Evolutionary conservation across 2,113 vertebrate genomes (phyloP).

Genomic region (Eublepharis macularius): DNA sequence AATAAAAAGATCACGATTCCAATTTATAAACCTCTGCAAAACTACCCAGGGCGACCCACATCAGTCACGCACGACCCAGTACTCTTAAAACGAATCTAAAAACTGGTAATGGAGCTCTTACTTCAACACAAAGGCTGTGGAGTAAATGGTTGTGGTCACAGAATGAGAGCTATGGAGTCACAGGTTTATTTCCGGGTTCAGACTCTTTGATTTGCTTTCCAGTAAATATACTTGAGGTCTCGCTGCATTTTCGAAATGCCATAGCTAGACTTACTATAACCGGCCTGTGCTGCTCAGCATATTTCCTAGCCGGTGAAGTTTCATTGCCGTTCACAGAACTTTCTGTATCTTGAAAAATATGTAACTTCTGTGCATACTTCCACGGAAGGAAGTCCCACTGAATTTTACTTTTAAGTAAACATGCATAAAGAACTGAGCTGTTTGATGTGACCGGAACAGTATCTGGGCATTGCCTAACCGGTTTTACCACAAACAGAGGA

Average conservation of each 20-base stretch:
- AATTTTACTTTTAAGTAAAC: neutral
- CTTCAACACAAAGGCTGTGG: neutral
- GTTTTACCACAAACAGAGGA: neutral
- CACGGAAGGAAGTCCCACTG: neutral
- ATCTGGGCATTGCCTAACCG: neutral
- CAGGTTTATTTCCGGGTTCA: neutral
- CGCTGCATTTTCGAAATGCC: neutral
- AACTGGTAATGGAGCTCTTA: neutral
- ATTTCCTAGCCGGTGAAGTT: neutral
- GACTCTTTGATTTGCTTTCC: neutral
- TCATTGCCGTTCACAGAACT: neutral
- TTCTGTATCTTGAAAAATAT: too few relatives aligned
- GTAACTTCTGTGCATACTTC: neutral
- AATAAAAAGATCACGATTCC: too few relatives aligned
- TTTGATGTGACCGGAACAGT: too few relatives aligned
- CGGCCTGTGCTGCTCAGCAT: neutral
- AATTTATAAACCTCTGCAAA: neutral
- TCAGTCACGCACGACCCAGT: neutral
- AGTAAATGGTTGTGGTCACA: neutral
- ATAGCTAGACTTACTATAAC: neutral
- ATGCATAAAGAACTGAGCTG: neutral
- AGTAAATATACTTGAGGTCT: neutral
- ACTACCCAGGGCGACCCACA: neutral
- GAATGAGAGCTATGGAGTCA: neutral
- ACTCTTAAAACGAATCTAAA: neutral